Percentiles rank a stretch among this genome's conserved stretches.
These are phyloP conservation scores for Conus canariensis DNA, from an alignment of 2,888 invertebrate genomes.

Conservation along the genomic window DNA sequence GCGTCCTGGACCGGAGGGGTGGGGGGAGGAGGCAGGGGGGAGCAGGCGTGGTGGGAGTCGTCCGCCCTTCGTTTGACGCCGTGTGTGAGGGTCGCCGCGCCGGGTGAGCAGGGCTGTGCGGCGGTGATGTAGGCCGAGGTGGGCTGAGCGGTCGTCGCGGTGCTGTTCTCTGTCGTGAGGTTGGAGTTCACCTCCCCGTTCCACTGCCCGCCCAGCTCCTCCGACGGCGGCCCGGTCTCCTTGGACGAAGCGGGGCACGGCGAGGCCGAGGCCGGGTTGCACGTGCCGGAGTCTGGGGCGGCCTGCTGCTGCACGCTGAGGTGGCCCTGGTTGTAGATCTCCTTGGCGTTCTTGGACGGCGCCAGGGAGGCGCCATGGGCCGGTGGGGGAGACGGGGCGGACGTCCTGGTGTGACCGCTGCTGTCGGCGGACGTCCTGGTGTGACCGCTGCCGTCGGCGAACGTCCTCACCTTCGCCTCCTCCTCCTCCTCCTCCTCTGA, in stretches of 20 bases:
- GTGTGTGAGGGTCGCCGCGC: neutral
- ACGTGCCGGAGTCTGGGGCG: neutral
- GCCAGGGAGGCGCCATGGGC: neutral
- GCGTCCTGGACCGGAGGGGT: neutral
- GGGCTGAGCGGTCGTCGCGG: neutral
- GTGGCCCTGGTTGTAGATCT: constrained; percentile 36
- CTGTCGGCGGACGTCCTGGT: neutral
- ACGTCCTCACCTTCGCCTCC: neutral
- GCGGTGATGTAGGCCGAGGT: neutral
- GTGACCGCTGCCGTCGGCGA: neutral
- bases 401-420: neutral
- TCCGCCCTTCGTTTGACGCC: constrained; percentile 9
- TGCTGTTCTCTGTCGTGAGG: neutral
- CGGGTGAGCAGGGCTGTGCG: neutral
- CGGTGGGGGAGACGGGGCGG: neutral
- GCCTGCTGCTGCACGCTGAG: neutral
- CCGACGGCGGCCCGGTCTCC: neutral
- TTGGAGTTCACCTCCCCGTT: neutral
- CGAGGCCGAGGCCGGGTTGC: neutral
- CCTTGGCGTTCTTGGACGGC: constrained; percentile 1
- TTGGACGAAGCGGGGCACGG: neutral
- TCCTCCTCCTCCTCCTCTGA: neutral
- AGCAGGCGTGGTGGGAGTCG: neutral
- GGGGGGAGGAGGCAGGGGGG: neutral
- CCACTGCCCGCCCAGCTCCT: neutral